Evolutionary conservation across 2,113 vertebrate species (phyloP), one percentile per base, ranked within the genome.

Genomic region (Pimephales promelas): DNA sequence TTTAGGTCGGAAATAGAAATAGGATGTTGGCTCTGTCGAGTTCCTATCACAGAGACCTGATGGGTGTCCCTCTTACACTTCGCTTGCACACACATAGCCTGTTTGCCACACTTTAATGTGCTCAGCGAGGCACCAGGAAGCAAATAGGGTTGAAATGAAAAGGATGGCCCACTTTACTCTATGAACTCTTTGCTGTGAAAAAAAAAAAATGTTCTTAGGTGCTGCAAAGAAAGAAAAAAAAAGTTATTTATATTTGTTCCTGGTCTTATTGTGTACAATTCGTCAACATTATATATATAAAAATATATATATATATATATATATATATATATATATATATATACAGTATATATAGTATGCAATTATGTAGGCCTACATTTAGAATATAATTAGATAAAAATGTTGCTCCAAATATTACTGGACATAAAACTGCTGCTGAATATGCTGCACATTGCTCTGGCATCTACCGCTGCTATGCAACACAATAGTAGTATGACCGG

Each of bases 21-120:
- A 88, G 90, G 89, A 92, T 90, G 89, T 89, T 89, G 91, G 89
- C 89, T 85, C 88, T 90, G 88, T 86, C 91, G 91, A 93, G 89
- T 90, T 92, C 89, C 92, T 90, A 90, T 92, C 90, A 86, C 89
- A 89, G 89, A 87, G 88, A 88, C 64, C 86, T 91, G 92, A 90
- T 90, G 90, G 89, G 89, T 91, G 87, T 92, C 89, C 92, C 93
- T 92, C 90, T 90, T 81, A 79, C 88, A 92, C 59, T 31, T 34
- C 11, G 14, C 36, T 4, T 54, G 45, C 40, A 66, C 78, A 49
- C 78, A 49, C 78, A 47, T 5, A 31, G 14, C 77, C 56, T 43
- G 26, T 31, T 66, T 56, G 59, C 5, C 59, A 66, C 78, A 80
- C 47, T 75, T 20, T 54, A 47, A 49, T 75, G 45, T 54, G 47